Evolutionary conservation across 2,797 vertebrate species (phyloP).

Genomic region (Gambelia wislizenii): DNA sequence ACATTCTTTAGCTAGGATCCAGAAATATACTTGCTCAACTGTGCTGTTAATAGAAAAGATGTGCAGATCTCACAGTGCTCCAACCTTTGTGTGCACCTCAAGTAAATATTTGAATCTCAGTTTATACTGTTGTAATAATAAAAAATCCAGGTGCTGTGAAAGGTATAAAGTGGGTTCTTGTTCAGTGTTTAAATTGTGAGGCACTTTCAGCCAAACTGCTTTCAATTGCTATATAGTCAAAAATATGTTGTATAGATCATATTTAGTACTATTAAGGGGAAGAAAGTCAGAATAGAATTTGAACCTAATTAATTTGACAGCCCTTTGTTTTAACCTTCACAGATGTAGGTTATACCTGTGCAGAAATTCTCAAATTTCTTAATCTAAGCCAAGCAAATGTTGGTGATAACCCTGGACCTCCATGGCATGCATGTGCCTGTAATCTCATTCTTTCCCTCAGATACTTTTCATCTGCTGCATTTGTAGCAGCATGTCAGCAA

Average conservation of each 20-base stretch:
- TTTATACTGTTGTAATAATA: not conserved
- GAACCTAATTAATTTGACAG: not conserved
- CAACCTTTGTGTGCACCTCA: not conserved
- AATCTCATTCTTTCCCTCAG: no score
- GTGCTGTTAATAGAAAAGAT: not conserved
- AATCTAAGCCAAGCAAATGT: no score
- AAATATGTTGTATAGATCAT: not conserved
- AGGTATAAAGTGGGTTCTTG: not conserved
- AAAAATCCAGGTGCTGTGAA: not conserved
- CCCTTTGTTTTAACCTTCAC: not conserved
- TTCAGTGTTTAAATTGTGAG: not conserved
- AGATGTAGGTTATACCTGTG: no score
- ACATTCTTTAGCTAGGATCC: not conserved
- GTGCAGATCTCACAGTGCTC: not conserved
- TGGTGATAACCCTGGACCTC: no score
- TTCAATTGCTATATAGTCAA: not conserved
- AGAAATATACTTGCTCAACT: not conserved
- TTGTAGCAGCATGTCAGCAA: no score
- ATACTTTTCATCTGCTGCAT: no score
- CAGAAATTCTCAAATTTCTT: no score
- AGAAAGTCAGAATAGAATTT: not conserved
- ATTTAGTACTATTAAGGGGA: not conserved
- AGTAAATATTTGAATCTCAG: not conserved
- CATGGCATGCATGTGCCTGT: no score
- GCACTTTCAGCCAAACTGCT: not conserved